These are phyloP conservation scores for Linurgus olivaceus DNA, from an alignment of 2,797 vertebrate genomes.

Conservation along the genomic window DNA sequence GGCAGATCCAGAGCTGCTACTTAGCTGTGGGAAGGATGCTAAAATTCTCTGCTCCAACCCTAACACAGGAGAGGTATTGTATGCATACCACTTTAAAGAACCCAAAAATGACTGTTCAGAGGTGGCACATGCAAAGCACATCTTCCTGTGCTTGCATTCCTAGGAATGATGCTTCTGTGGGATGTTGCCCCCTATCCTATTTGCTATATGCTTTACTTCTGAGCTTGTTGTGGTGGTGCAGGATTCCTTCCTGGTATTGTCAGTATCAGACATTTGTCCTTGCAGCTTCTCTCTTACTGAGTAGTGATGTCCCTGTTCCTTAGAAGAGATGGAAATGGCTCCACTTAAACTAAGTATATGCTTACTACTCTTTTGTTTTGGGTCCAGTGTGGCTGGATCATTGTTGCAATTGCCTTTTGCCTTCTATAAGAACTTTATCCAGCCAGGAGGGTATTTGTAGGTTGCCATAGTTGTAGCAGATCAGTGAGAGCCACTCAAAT, in stretches of 20 bases:
- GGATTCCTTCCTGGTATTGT: not conserved
- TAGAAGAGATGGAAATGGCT: not conserved
- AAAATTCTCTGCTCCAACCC: slow-evolving; percentile 97
- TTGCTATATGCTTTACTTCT: not conserved
- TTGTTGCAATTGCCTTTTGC: not conserved
- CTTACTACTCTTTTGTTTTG: not conserved
- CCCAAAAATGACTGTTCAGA: not conserved
- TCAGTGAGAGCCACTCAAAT: not conserved
- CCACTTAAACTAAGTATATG: not conserved
- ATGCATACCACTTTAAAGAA: not conserved
- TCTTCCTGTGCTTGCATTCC: not conserved
- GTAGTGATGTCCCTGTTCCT: not conserved
- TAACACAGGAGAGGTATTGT: slow-evolving; percentile 90
- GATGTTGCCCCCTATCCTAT: not conserved
- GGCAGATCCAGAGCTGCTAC: slow-evolving; percentile 92
- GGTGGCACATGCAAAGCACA: not conserved
- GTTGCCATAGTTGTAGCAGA: not conserved
- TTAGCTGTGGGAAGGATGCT: slow-evolving; percentile 96
- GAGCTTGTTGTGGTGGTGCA: not conserved
- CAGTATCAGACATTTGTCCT: accelerated
- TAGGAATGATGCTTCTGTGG: not conserved
- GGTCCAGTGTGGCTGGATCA: not conserved
- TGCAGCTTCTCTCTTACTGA: not conserved
- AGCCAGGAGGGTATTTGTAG: not conserved
- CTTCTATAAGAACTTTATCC: not conserved